Conservation (phyloP, 2,888 invertebrate genomes). For the Mactromeris polynyma region DNA sequence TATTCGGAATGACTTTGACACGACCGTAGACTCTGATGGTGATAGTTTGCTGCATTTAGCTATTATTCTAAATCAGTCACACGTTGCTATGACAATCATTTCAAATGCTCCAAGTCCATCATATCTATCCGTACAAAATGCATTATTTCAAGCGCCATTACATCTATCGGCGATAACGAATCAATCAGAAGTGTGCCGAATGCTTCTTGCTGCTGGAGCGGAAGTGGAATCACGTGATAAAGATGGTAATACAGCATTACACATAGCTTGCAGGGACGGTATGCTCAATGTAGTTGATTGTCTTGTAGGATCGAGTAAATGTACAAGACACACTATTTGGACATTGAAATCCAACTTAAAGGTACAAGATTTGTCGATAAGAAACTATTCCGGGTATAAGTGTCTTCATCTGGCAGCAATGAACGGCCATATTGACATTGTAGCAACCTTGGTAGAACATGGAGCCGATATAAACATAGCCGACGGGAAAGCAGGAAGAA, state of each 20-base stretch:
- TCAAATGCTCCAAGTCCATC: not conserved
- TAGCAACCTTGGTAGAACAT: conserved; percentile 44
- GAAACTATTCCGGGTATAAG: conserved; percentile 56
- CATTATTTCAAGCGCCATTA: conserved; percentile 53
- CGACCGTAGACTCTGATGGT: conserved; percentile 49
- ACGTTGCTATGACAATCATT: conserved; percentile 33
- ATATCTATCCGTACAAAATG: conserved; percentile 45
- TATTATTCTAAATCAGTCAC: conserved; percentile 37
- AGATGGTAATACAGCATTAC: conserved; percentile 64
- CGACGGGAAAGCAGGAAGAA: conserved; percentile 58
- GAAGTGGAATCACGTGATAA: conserved; percentile 50
- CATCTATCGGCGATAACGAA: conserved; percentile 61
- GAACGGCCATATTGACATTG: conserved; percentile 41
- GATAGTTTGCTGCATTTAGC: conserved; percentile 58
- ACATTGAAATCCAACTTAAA: not conserved
- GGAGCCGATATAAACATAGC: conserved; percentile 52
- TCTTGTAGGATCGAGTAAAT: not conserved
- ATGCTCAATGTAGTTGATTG: conserved; percentile 16
- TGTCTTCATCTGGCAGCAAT: conserved; percentile 58
- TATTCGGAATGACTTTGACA: not conserved
- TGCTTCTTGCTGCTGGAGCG: conserved; percentile 54
- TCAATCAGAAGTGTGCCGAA: conserved; percentile 33
- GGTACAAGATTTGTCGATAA: conserved; percentile 38
- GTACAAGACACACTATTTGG: not conserved
- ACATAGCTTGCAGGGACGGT: conserved; percentile 57